Evolutionary conservation across 2,113 vertebrate genomes (phyloP), one percentile per base, ranked within the genome.

Genomic region (Ranitomeya variabilis): DNA sequence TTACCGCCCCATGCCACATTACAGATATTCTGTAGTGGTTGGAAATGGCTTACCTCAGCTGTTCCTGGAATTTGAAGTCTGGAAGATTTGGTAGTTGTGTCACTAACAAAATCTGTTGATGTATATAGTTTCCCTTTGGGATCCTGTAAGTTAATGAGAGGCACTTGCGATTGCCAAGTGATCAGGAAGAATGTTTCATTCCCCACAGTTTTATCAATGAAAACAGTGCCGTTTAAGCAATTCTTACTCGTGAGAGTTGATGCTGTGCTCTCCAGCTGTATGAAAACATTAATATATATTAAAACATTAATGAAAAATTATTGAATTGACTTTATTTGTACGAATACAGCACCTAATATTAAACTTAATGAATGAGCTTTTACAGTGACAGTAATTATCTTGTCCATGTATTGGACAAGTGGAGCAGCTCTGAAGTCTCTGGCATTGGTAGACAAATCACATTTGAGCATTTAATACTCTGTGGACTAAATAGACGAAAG

Each of bases 161-260:
- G 91, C 19, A 77, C 62, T 77, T 3, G 26, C n/a, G 0, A 54
- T 86, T 90, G 87, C 93, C 93, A 95, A 4, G 91, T 91, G 19
- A 94, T 57, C 52, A 91, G 87, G 90, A 95, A 94, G 86, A 91
- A 93, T 1, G 95, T 95, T 7, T 93, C 89, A 18, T 93, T 95
- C 90, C 94, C 94, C 85, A 94, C 83, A 69, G 94, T 94, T 7
- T 86, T 91, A 57, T 96, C 94, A 60, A 95, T 86, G 51, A 87
- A 88, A 21, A 95, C 91, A 1, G 91, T 93, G 6, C 90, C 92
- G 69, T 92, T 94, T 83, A 94, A 80, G 91, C 92, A 94, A n/a
- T 60, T 55, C 10, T 6, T 31, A 6, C 6, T 1, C 10, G 10
- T 0, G 67, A 91, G 67, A 0, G 0, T 45, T 19, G n/a, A 62